phyloP scores from a whole-genome alignment of 2,888 invertebrate genomes.

The Atrina japonica region DNA sequence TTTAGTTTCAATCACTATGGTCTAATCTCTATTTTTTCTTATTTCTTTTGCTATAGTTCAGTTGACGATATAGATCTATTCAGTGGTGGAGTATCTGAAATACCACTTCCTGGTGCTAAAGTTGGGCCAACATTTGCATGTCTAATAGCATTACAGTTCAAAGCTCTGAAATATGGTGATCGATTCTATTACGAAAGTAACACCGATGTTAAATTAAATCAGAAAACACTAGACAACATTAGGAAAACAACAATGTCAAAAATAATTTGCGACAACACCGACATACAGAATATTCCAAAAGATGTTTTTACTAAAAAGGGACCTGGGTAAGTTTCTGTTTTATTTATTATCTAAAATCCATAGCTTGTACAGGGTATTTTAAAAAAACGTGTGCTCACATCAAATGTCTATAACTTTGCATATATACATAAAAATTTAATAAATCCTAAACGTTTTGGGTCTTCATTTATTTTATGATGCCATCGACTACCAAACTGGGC shows the following conservation, averaged over 20 bases:
- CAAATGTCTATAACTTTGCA: too few species aligned
- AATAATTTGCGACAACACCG: constrained; percentile 50
- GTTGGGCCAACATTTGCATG: constrained; percentile 37
- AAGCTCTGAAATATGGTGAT: constrained; percentile 34
- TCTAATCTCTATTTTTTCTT: too few species aligned
- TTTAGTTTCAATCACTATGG: too few species aligned
- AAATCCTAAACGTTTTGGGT: too few species aligned
- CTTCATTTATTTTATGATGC: too few species aligned
- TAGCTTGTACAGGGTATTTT: too few species aligned
- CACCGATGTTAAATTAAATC: constrained; percentile 28
- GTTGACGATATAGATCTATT: constrained; percentile 34
- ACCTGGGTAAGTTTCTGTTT: background rate
- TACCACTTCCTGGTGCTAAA: constrained; percentile 11
- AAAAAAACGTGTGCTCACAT: too few species aligned
- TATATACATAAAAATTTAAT: too few species aligned
- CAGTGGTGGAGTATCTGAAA: constrained; percentile 30
- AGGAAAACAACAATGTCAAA: constrained; percentile 42
- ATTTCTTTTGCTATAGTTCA: too few species aligned
- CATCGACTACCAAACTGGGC: too few species aligned
- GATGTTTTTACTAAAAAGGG: constrained; percentile 41
- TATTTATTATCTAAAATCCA: too few species aligned
- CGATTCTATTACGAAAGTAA: constrained; percentile 30
- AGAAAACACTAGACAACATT: constrained; percentile 39
- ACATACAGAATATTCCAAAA: constrained; percentile 36
- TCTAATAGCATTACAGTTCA: constrained; percentile 30